phyloP scores from a whole-genome alignment of 2,888 invertebrate species.

The Esperia sulphurella region DNA sequence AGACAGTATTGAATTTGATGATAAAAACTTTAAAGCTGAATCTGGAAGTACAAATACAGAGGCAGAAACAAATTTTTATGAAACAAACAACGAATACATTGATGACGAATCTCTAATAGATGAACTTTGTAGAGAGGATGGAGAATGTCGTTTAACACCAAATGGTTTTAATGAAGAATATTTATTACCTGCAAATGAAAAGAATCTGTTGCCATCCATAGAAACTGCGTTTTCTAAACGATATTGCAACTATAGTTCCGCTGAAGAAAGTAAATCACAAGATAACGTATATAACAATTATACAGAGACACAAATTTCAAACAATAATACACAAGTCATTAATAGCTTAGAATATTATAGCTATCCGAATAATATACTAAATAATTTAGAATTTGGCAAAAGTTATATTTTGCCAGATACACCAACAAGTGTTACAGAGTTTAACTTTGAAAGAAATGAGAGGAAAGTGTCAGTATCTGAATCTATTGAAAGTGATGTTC shows the following conservation, averaged over 20 bases:
- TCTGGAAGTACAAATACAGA: conserved; percentile 33
- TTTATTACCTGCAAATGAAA: conserved; percentile 44
- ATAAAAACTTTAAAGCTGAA: conserved; percentile 44
- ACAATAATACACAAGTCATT: conserved; percentile 26
- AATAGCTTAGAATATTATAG: conserved; percentile 67
- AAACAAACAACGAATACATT: conserved; percentile 60
- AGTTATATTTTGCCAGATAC: conserved; percentile 63
- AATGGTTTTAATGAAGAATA: conserved; percentile 60
- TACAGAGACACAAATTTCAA: conserved; percentile 21
- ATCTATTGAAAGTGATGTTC: conserved; percentile 67
- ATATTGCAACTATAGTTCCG: conserved; percentile 47
- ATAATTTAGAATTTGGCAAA: conserved; percentile 57
- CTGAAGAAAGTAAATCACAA: conserved; percentile 30
- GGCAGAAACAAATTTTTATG: conserved; percentile 32
- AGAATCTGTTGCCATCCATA: conserved; percentile 63
- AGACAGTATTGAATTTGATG: conserved; percentile 65
- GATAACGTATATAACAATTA: not conserved
- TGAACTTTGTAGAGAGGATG: conserved; percentile 68
- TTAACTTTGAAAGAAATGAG: conserved; percentile 53
- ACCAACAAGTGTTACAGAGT: conserved; percentile 66
- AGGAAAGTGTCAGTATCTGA: conserved; percentile 65
- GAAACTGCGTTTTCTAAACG: conserved; percentile 69
- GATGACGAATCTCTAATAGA: conserved; percentile 72
- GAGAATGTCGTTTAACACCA: conserved; percentile 54
- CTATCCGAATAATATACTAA: conserved; percentile 67